These are phyloP conservation scores for Vespertilio murinus DNA, from an alignment of 2,797 vertebrate genomes.

Conservation along the genomic window DNA sequence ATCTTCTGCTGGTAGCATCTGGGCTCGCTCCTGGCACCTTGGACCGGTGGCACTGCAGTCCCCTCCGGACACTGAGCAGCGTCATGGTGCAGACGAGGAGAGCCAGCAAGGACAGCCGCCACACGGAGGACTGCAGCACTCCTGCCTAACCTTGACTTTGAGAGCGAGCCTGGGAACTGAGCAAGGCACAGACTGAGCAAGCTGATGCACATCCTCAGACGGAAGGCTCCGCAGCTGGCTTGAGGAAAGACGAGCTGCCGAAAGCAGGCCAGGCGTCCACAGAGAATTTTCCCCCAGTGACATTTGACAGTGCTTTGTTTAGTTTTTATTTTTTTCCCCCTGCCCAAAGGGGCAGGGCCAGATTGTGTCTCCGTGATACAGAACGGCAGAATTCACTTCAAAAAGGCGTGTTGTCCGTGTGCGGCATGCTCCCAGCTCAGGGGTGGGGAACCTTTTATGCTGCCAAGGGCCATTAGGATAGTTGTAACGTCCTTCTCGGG, in stretches of 20 bases:
- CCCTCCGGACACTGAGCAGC: constrained; percentile 29
- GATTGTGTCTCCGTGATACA: constrained; percentile 13
- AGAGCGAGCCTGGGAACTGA: constrained; percentile 21
- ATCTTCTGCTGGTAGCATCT: constrained; percentile 56
- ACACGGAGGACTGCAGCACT: not conserved
- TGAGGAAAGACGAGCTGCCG: constrained; percentile 48
- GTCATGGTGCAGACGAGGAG: constrained; percentile 52
- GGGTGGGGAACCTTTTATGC: too few relatives aligned
- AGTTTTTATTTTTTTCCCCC: constrained; percentile 36
- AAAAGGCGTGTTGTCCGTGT: not conserved
- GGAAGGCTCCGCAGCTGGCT: constrained; percentile 22
- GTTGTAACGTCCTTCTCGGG: too few relatives aligned
- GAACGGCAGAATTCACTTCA: not conserved
- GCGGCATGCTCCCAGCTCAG: not conserved
- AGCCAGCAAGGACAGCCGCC: constrained; percentile 51
- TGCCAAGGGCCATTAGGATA: too few relatives aligned
- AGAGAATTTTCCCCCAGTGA: constrained; percentile 54
- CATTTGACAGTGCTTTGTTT: constrained; percentile 22
- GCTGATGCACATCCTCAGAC: constrained; percentile 38
- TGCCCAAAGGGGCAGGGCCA: not conserved
- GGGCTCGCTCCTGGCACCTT: constrained; percentile 48
- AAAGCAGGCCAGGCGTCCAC: constrained; percentile 41
- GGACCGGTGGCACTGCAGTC: constrained; percentile 65
- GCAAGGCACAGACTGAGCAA: not conserved
- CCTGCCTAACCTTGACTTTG: constrained; percentile 43